Conservation (phyloP, 2,113 vertebrate genomes). For the Boleophthalmus pectinirostris region DNA sequence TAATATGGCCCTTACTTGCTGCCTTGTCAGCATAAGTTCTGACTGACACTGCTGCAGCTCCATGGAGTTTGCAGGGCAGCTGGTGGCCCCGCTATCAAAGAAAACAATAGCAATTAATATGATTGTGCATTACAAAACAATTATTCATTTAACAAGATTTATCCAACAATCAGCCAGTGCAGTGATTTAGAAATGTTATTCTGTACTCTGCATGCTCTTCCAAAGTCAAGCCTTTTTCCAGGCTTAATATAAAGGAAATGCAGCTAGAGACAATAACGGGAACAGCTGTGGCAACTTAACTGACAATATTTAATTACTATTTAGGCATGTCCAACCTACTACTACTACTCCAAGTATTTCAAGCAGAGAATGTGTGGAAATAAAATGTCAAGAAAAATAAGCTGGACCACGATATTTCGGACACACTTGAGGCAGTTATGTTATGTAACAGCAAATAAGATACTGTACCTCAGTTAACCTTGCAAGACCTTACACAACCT, state of each 20-base stretch:
- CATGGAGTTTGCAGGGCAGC: constrained; percentile 83
- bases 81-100: constrained; percentile 78
- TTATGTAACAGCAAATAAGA: background rate
- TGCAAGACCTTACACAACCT: background rate
- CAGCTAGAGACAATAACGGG: too few species aligned
- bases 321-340: too few species aligned
- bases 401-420: background rate
- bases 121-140: background rate
- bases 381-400: too few species aligned
- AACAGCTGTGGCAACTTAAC: too few species aligned
- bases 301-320: too few species aligned
- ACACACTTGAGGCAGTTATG: too few species aligned
- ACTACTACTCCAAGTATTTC: too few species aligned
- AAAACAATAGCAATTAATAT: background rate
- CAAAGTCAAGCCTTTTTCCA: background rate
- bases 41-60: constrained; percentile 75
- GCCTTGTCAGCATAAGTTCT: constrained; percentile 89
- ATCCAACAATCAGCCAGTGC: background rate
- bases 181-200: background rate
- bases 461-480: background rate
- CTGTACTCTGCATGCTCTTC: background rate
- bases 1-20: constrained; percentile 71
- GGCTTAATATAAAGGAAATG: background rate
- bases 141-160: background rate
- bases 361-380: too few species aligned